These are phyloP conservation scores for Acrobasis repandana DNA, from an alignment of 2,888 invertebrate genomes.

Conservation along the genomic window DNA sequence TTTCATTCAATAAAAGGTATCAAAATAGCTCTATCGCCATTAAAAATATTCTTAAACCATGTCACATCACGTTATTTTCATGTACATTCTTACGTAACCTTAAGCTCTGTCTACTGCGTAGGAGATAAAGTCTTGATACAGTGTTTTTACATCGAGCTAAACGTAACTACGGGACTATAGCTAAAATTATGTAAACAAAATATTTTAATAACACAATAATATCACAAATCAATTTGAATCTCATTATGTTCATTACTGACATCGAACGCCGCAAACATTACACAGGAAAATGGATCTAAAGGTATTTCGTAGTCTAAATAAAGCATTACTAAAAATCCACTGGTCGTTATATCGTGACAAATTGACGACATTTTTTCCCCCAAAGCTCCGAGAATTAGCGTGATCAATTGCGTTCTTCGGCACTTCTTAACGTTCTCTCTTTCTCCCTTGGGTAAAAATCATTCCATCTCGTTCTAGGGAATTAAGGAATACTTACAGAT, in stretches of 20 bases:
- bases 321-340: conserved; percentile 44
- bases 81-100: too few species aligned
- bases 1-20: neutral
- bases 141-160: too few species aligned
- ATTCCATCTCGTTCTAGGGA: conserved; percentile 36
- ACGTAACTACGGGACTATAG: too few species aligned
- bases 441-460: conserved; percentile 36
- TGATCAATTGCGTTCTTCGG: conserved; percentile 76
- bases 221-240: neutral
- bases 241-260: conserved; percentile 15
- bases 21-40: neutral
- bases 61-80: too few species aligned
- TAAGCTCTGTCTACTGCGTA: too few species aligned
- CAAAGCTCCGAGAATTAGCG: conserved; percentile 71
- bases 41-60: too few species aligned
- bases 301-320: conserved; percentile 13
- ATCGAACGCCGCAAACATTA: conserved; percentile 39
- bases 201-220: conserved; percentile 1
- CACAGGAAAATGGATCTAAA: conserved; percentile 46
- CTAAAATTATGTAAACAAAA: neutral
- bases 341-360: conserved; percentile 73
- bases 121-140: too few species aligned
- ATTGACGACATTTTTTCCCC: conserved; percentile 71
- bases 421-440: conserved; percentile 56
- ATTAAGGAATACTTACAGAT: conserved; percentile 33